Evolutionary conservation across 2,888 invertebrate genomes (phyloP).

Genomic region (Petrophora chlorosata): DNA sequence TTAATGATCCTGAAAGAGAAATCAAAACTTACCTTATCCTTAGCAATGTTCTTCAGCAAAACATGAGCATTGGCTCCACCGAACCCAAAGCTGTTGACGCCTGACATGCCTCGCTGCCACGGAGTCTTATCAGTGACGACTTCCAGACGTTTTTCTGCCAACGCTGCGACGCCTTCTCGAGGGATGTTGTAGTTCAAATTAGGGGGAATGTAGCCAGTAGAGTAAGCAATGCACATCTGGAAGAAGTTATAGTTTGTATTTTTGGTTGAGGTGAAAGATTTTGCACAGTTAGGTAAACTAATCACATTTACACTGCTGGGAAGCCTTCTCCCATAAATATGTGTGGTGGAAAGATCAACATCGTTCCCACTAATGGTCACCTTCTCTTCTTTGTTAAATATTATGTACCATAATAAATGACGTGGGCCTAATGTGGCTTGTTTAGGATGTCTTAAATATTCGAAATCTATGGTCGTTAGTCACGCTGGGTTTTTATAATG

Average conservation of each 20-base stretch:
- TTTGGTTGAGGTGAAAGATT: background rate
- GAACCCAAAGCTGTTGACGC: constrained; percentile 96
- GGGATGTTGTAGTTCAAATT: constrained; percentile 91
- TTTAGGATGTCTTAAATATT: too few species aligned
- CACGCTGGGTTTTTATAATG: too few species aligned
- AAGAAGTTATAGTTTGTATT: constrained; percentile 13
- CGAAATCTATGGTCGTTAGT: too few species aligned
- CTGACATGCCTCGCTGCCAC: constrained; percentile 90
- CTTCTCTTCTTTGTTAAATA: too few species aligned
- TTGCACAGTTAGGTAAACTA: background rate
- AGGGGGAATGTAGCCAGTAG: constrained; percentile 91
- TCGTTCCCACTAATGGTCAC: too few species aligned
- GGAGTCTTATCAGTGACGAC: constrained; percentile 89
- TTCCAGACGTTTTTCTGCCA: constrained; percentile 85
- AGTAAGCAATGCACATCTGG: constrained; percentile 91
- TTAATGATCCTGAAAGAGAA: too few species aligned
- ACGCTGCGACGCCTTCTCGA: constrained; percentile 83
- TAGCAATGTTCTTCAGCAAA: constrained; percentile 84
- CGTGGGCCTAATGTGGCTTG: too few species aligned
- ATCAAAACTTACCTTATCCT: constrained; percentile 72
- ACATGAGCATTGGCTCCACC: constrained; percentile 94
- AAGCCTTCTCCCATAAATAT: too few species aligned
- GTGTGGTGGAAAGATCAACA: too few species aligned
- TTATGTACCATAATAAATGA: too few species aligned
- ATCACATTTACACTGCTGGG: too few species aligned